phyloP scores from a whole-genome alignment of 2,113 vertebrate genomes.

The Sitta europaea region DNA sequence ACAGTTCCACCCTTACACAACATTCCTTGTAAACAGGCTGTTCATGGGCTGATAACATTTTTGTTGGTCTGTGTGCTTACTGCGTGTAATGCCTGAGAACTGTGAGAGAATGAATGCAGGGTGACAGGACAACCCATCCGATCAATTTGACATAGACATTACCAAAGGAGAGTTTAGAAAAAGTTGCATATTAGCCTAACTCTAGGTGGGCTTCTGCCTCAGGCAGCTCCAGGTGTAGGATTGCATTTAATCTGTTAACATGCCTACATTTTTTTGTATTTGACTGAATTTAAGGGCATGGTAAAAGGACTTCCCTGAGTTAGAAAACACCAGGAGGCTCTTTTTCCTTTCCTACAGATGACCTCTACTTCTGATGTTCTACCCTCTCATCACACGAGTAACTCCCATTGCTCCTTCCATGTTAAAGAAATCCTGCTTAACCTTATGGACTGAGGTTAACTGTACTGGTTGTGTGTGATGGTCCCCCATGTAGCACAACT shows the following conservation, averaged over 20 bases:
- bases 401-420: background rate
- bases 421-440: background rate
- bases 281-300: background rate
- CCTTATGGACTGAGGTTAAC: background rate
- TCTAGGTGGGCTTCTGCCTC: background rate
- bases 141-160: background rate
- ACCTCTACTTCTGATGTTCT: background rate
- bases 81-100: background rate
- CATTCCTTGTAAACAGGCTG: background rate
- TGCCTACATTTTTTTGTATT: background rate
- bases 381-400: fast-evolving
- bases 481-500: background rate
- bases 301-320: background rate
- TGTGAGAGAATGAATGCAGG: background rate
- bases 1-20: background rate
- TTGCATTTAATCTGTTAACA: background rate
- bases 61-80: background rate
- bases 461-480: background rate
- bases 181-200: background rate
- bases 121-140: background rate
- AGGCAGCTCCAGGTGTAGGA: background rate
- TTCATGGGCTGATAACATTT: background rate
- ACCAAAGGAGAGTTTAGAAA: background rate
- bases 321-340: background rate
- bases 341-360: background rate